phyloP scores from a whole-genome alignment of 1,140 invertebrate species.

The Ganaspis sp. region DNA sequence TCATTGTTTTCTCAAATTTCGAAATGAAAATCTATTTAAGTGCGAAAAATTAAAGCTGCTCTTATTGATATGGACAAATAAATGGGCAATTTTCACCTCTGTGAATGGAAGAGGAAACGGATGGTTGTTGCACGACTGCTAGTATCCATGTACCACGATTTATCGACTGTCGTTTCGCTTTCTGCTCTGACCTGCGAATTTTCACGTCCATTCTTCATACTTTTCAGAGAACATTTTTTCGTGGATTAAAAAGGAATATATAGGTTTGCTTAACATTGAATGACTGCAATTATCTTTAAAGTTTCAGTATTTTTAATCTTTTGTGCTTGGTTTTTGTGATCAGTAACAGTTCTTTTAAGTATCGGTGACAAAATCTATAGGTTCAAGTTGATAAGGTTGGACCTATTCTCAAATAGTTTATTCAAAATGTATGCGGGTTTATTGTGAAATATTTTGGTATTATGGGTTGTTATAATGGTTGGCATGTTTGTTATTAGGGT shows the following conservation, averaged over 20 bases:
- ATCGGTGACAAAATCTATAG: too few species aligned
- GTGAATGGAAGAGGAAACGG: conserved; percentile 56
- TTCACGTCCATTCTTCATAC: conserved; percentile 22
- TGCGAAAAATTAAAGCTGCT: neutral
- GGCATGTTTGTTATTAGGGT: too few species aligned
- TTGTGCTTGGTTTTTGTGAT: too few species aligned
- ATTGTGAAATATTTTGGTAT: too few species aligned
- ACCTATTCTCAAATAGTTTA: too few species aligned
- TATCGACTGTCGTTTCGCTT: conserved; percentile 49
- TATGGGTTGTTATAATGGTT: too few species aligned
- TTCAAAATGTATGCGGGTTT: too few species aligned
- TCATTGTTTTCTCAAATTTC: neutral
- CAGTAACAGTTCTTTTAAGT: too few species aligned
- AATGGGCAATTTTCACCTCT: conserved; percentile 52
- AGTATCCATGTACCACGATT: conserved; percentile 52
- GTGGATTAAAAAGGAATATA: neutral
- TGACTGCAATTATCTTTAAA: too few species aligned
- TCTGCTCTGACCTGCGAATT: conserved; percentile 25
- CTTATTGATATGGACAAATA: conserved; percentile 58
- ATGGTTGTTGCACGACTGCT: conserved; percentile 48
- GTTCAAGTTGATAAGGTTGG: too few species aligned
- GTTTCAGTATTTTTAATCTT: too few species aligned
- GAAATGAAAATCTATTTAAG: neutral
- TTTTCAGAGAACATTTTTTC: conserved; percentile 12
- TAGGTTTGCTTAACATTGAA: neutral